Percentiles rank a stretch among this genome's conserved stretches.
These are phyloP conservation scores for Carollia perspicillata DNA, from an alignment of 2,113 vertebrate species.

Conservation along the genomic window DNA sequence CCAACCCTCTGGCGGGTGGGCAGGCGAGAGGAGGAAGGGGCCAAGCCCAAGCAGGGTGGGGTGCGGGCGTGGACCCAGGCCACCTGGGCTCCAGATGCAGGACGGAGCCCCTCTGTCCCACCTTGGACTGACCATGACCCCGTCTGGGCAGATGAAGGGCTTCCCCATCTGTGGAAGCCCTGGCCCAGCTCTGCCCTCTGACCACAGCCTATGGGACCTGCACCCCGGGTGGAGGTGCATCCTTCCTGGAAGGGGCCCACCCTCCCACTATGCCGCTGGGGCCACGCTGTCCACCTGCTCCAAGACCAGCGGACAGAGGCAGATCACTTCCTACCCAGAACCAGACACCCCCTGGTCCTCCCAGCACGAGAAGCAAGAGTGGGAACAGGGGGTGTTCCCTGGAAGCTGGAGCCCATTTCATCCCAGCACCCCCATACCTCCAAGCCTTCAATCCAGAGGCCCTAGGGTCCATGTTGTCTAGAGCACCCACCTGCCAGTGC, in stretches of 20 bases:
- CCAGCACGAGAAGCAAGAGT: background rate
- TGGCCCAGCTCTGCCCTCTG: background rate
- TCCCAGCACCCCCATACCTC: too few relatives aligned
- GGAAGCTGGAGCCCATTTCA: background rate
- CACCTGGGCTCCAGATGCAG: background rate
- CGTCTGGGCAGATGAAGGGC: fast-evolving
- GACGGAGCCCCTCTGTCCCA: background rate
- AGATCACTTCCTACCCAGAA: background rate
- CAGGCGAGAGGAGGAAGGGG: background rate
- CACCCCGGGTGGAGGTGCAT: too few relatives aligned
- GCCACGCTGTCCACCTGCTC: too few relatives aligned
- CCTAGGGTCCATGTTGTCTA: fast-evolving
- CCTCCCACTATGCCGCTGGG: too few relatives aligned
- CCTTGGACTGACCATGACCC: background rate
- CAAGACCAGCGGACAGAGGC: background rate
- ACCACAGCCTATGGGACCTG: too few relatives aligned
- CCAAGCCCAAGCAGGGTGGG: background rate
- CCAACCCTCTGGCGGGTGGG: background rate
- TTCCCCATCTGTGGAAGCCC: background rate
- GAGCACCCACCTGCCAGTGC: background rate
- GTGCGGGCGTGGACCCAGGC: fast-evolving
- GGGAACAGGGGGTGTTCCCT: background rate
- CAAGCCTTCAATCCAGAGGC: fast-evolving
- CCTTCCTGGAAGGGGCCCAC: fast-evolving
- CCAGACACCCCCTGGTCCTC: too few relatives aligned